Percentiles rank a stretch among this genome's conserved stretches.
Conservation (phyloP, 1,140 invertebrate genomes). For the Euschistus heros region DNA sequence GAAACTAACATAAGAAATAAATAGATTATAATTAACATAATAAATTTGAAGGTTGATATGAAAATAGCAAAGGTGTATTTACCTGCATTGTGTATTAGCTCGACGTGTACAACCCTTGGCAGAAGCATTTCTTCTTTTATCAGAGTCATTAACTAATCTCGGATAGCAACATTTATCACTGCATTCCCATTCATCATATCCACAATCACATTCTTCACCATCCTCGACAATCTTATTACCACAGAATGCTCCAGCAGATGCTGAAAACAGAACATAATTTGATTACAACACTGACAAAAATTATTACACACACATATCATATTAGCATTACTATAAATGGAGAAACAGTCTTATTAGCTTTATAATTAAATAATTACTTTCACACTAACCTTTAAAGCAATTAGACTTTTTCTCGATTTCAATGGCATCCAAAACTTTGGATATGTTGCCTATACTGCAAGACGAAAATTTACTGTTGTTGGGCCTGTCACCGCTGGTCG, state of each 20-base stretch:
- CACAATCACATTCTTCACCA: slow-evolving; percentile 97
- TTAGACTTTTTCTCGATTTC: slow-evolving; percentile 86
- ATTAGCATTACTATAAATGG: not conserved
- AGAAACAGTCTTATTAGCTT: not conserved
- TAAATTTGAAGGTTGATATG: too few species aligned
- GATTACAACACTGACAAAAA: not conserved
- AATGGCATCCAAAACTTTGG: slow-evolving; percentile 83
- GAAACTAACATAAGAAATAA: too few species aligned
- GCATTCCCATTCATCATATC: slow-evolving; percentile 89
- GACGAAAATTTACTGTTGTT: slow-evolving; percentile 92
- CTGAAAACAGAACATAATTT: slow-evolving; percentile 37
- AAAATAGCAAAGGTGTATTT: too few species aligned
- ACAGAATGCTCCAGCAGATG: slow-evolving; percentile 89
- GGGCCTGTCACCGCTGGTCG: slow-evolving; percentile 82
- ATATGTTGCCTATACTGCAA: slow-evolving; percentile 92
- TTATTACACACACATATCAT: not conserved
- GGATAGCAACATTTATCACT: slow-evolving; percentile 91
- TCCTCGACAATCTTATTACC: slow-evolving; percentile 98
- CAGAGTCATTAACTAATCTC: slow-evolving; percentile 55
- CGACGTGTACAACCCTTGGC: slow-evolving; percentile 59
- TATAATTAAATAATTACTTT: too few species aligned
- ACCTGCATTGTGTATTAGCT: slow-evolving; percentile 72
- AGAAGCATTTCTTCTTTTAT: slow-evolving; percentile 53
- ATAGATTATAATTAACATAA: too few species aligned
- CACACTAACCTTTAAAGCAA: slow-evolving; percentile 68